Evolutionary conservation across 2,113 vertebrate species (phyloP).

Genomic region (Microtus oregoni): DNA sequence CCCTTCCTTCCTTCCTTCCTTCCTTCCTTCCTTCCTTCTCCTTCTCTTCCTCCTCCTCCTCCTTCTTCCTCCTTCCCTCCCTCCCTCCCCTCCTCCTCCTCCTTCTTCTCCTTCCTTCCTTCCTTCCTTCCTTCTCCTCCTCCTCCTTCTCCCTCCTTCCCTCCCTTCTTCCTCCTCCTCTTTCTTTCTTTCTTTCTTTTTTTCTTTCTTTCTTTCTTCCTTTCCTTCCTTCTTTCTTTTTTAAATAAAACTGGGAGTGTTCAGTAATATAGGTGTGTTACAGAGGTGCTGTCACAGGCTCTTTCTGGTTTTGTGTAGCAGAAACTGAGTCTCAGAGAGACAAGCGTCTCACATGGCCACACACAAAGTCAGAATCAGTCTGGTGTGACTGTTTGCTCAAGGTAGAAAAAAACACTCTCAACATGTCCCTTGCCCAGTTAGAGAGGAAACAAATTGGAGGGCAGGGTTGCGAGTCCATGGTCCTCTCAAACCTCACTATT

Average conservation of each 20-base stretch:
- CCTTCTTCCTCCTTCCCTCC: no score
- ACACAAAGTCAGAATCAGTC: not conserved
- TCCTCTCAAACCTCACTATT: not conserved
- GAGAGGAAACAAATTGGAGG: not conserved
- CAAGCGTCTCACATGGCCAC: not conserved
- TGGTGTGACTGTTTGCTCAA: not conserved
- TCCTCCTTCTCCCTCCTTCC: no score
- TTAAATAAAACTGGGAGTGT: not conserved
- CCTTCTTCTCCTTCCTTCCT: no score
- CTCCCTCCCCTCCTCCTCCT: no score
- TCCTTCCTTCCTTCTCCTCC: no score
- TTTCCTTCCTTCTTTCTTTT: rapidly evolving
- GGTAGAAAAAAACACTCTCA: not conserved
- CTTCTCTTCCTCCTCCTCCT: no score
- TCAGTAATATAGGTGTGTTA: not conserved
- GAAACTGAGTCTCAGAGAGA: not conserved
- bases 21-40: no score
- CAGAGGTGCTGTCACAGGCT: not conserved
- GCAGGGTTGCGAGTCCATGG: not conserved
- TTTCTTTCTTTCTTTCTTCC: rapidly evolving
- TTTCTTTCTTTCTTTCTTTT: no score
- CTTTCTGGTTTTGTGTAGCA: not conserved
- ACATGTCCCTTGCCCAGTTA: rapidly evolving
- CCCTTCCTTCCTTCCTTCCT: no score
- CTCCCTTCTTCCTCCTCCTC: no score